These are phyloP conservation scores for Henicopernis longicauda DNA, from an alignment of 2,113 vertebrate genomes.

Conservation along the genomic window DNA sequence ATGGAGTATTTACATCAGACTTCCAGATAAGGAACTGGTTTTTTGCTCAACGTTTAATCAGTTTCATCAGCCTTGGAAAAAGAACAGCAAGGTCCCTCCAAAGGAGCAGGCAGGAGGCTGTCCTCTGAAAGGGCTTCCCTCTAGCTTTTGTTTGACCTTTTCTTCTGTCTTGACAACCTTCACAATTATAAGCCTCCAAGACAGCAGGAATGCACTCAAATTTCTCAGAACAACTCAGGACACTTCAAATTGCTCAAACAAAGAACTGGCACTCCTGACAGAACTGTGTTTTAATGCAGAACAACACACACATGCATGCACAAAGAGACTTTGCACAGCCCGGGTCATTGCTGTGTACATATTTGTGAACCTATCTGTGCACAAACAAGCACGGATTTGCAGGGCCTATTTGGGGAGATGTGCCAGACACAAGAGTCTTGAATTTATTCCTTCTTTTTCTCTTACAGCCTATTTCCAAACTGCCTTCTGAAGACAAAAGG, in stretches of 20 bases:
- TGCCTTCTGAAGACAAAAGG: background rate
- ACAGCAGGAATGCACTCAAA: background rate
- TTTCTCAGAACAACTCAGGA: background rate
- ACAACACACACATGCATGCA: rapidly evolving
- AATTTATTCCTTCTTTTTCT: background rate
- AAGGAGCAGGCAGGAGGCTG: background rate
- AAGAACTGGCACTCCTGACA: background rate
- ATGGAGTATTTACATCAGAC: background rate
- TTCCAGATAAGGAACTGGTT: background rate
- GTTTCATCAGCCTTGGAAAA: background rate
- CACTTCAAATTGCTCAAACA: background rate
- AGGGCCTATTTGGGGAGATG: background rate
- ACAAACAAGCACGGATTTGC: background rate
- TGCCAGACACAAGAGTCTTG: background rate
- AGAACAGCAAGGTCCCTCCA: background rate
- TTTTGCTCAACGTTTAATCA: background rate
- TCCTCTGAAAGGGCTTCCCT: background rate
- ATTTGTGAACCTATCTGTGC: background rate
- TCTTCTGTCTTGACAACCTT: background rate
- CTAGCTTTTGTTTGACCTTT: background rate
- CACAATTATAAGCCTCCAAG: background rate
- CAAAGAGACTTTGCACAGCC: background rate
- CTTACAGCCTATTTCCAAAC: background rate
- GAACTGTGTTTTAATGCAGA: background rate
- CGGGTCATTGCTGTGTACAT: background rate